phyloP scores from a whole-genome alignment of 1,140 invertebrate genomes.

The Drosophila yakuba region DNA sequence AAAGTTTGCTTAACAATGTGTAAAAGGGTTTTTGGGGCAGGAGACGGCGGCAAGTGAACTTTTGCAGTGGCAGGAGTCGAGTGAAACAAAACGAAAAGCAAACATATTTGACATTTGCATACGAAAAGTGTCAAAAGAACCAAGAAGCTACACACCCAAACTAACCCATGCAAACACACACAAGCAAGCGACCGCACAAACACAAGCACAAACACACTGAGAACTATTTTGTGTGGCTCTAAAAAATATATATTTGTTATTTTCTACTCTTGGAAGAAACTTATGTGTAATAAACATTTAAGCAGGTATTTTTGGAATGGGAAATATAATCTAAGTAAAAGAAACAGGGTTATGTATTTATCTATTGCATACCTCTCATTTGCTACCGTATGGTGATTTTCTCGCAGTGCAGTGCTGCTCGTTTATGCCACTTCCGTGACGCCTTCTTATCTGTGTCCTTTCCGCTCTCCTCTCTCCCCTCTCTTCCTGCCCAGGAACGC shows the following conservation, averaged over 20 bases:
- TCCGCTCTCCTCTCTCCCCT: conserved; percentile 48
- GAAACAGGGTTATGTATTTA: no score
- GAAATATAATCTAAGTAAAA: no score
- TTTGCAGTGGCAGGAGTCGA: conserved; percentile 19
- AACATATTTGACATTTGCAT: conserved; percentile 81
- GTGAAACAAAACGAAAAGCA: conserved; percentile 57
- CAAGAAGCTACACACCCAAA: conserved; percentile 52
- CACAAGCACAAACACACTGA: not conserved
- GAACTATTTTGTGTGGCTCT: not conserved
- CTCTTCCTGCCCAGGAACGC: conserved; percentile 90
- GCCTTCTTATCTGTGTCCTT: conserved; percentile 48
- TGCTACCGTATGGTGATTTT: not conserved
- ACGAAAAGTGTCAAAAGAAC: conserved; percentile 77
- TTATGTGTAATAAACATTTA: no score
- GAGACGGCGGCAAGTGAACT: conserved; percentile 20
- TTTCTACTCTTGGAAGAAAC: no score
- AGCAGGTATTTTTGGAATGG: no score
- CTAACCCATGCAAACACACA: conserved; percentile 32
- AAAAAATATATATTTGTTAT: no score
- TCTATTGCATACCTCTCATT: not conserved
- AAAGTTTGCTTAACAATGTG: conserved; percentile 76
- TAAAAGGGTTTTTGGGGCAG: conserved; percentile 52
- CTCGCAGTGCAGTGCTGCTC: conserved; percentile 11
- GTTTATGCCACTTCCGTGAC: conserved; percentile 53
- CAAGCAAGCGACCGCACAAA: conserved; percentile 9